Conservation (phyloP, 2,113 vertebrate genomes). For the Ascaphus truei region DNA sequence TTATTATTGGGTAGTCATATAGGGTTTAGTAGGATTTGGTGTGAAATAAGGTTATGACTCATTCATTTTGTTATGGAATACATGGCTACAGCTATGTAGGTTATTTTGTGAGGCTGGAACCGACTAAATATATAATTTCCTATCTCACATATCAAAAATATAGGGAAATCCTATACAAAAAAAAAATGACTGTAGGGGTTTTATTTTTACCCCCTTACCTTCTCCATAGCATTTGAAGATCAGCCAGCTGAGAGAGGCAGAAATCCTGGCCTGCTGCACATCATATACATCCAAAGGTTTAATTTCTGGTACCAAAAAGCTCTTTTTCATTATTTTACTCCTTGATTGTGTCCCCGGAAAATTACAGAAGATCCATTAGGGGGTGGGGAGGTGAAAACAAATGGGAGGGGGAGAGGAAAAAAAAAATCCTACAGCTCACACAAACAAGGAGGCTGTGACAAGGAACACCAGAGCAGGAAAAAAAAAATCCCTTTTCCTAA, state of each 20-base stretch:
- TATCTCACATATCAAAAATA: no score
- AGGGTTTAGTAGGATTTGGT: no score
- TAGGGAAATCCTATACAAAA: no score
- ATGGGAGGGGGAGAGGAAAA: not conserved
- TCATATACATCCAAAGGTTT: slow-evolving; percentile 87
- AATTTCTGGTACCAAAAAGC: slow-evolving; percentile 83
- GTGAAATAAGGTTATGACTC: no score
- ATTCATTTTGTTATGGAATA: no score
- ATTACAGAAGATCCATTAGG: slow-evolving; percentile 28
- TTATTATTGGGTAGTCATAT: no score
- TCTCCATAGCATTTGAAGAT: slow-evolving; percentile 79
- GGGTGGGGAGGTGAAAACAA: slow-evolving; percentile 1
- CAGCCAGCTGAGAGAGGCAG: slow-evolving; percentile 84
- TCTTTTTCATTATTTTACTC: slow-evolving; percentile 78
- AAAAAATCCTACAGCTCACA: not conserved
- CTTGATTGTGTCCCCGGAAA: slow-evolving; percentile 68
- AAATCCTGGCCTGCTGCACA: slow-evolving; percentile 75
- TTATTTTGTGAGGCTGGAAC: no score
- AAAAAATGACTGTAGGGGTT: no score
- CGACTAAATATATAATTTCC: no score
- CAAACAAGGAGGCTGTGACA: not conserved
- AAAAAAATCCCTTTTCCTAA: no score
- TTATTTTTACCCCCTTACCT: slow-evolving; percentile 68
- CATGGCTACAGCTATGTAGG: no score
- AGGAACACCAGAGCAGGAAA: not conserved